These are phyloP conservation scores for Tipula vernalis DNA, from an alignment of 2,888 invertebrate genomes.

Conservation along the genomic window DNA sequence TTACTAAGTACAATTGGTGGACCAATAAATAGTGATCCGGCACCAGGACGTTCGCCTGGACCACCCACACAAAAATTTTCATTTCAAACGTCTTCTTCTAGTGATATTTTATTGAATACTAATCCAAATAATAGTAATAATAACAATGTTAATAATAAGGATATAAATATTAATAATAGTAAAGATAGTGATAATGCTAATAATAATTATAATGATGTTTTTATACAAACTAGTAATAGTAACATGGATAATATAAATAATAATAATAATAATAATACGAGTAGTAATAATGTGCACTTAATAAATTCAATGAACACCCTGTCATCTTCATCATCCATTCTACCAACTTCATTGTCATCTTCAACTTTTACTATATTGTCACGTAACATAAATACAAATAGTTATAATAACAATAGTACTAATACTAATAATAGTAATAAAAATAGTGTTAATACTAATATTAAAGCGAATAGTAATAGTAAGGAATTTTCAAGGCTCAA, in stretches of 20 bases:
- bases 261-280: not conserved
- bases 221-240: not conserved
- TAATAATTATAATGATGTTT: not conserved
- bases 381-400: not conserved
- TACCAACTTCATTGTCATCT: not conserved
- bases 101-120: not conserved
- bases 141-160: not conserved
- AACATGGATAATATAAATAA: not conserved
- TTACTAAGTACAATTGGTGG: slow-evolving; percentile 21
- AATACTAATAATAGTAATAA: not conserved
- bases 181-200: not conserved
- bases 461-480: not conserved
- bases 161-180: not conserved
- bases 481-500: not conserved
- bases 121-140: not conserved
- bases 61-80: slow-evolving; percentile 33
- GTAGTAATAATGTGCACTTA: slow-evolving; percentile 9
- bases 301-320: not conserved
- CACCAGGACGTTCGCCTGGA: slow-evolving; percentile 52
- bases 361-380: not conserved
- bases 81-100: not conserved
- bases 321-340: not conserved
- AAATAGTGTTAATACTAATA: not conserved
- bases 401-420: not conserved
- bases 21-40: slow-evolving; percentile 47